Percentiles rank a stretch among this genome's conserved stretches.
Evolutionary conservation across 2,888 invertebrate genomes (phyloP).

Genomic region (Microplitis deprimator): DNA sequence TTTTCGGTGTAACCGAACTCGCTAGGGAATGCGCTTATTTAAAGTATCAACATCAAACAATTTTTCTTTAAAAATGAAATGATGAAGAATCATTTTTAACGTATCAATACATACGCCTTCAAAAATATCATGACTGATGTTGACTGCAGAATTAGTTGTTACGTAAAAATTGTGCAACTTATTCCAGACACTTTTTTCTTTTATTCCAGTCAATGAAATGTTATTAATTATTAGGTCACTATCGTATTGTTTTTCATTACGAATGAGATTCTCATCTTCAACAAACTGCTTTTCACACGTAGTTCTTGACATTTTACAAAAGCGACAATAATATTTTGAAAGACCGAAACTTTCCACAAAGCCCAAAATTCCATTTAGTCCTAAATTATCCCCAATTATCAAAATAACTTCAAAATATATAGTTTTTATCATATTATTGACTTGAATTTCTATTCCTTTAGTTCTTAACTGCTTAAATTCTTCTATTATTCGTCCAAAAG

Average conservation of each 20-base stretch:
- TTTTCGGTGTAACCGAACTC: too few relatives aligned
- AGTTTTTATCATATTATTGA: conserved; percentile 24
- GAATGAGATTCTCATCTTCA: conserved; percentile 36
- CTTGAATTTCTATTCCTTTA: conserved; percentile 42
- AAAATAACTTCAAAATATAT: conserved; percentile 40
- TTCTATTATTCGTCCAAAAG: conserved; percentile 41
- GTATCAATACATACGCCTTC: conserved; percentile 42
- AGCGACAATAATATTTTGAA: conserved; percentile 24
- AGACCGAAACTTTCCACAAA: conserved; percentile 39
- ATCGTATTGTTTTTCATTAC: conserved; percentile 42
- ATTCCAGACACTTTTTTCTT: conserved; percentile 42
- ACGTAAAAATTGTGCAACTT: conserved; percentile 39
- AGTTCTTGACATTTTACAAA: conserved; percentile 33
- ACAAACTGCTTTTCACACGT: conserved; percentile 12
- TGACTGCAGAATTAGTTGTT: conserved; percentile 24
- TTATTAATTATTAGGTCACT: conserved; percentile 40
- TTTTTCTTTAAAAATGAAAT: too few relatives aligned
- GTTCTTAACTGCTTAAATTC: conserved; percentile 43
- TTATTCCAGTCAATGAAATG: conserved; percentile 45
- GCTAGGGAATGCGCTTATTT: too few relatives aligned
- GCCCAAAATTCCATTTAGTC: conserved; percentile 39
- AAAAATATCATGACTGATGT: conserved; percentile 45
- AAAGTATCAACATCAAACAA: too few relatives aligned
- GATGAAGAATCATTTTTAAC: too few relatives aligned
- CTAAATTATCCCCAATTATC: conserved; percentile 47